phyloP scores from a whole-genome alignment of 2,113 vertebrate species.

The Calypte anna region DNA sequence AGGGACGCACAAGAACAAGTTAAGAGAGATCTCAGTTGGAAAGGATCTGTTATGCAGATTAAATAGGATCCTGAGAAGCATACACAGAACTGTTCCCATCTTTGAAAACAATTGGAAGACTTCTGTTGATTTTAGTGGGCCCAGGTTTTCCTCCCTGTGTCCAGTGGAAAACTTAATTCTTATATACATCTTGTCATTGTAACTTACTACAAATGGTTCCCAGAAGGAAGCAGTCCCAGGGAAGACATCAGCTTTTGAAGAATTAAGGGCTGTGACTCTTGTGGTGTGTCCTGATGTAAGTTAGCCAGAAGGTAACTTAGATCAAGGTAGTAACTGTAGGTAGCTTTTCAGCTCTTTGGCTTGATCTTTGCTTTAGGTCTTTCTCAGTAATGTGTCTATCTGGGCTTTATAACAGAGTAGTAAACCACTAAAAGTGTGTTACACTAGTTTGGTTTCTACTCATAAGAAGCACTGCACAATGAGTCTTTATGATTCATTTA shows the following conservation, averaged over 20 bases:
- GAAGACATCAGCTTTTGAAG: background rate
- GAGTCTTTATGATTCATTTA: background rate
- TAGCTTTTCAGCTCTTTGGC: background rate
- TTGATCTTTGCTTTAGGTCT: background rate
- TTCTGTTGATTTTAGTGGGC: background rate
- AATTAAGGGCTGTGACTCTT: background rate
- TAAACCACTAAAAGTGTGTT: background rate
- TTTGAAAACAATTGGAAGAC: background rate
- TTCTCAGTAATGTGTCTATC: background rate
- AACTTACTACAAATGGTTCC: accelerated
- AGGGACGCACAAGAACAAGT: background rate
- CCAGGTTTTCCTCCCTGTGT: background rate
- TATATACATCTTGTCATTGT: accelerated
- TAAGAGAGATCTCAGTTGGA: background rate
- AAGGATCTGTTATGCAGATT: background rate
- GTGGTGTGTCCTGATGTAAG: background rate
- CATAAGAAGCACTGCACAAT: background rate
- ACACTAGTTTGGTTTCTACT: background rate
- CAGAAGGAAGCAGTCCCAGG: background rate
- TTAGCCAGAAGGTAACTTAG: background rate
- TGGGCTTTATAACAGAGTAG: background rate
- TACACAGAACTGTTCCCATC: background rate
- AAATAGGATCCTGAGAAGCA: background rate
- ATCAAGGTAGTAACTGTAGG: background rate
- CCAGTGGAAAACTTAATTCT: background rate